Conservation (phyloP, 2,113 vertebrate species). For the Periophthalmus modestus region DNA sequence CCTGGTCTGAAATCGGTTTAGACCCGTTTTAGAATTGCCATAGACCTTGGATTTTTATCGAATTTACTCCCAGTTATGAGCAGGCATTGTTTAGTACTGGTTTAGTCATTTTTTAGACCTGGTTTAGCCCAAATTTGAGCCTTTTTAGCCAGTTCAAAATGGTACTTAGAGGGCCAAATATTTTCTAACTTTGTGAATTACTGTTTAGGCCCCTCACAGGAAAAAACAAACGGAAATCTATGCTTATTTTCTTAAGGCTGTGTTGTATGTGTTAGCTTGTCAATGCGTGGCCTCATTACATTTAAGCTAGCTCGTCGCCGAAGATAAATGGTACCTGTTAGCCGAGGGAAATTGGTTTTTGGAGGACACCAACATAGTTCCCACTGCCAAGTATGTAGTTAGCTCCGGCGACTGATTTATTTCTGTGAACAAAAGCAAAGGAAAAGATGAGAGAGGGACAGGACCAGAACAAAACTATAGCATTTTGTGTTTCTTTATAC, state of each 20-base stretch:
- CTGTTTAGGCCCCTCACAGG: not conserved
- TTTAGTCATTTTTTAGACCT: not conserved
- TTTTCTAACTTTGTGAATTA: not conserved
- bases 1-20: not conserved
- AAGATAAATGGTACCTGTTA: conserved; percentile 24
- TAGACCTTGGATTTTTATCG: not conserved
- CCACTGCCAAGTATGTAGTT: conserved; percentile 16
- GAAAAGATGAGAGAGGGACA: not conserved
- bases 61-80: not conserved
- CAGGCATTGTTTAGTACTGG: not conserved
- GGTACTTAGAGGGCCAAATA: not conserved
- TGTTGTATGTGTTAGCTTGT: conserved; percentile 3
- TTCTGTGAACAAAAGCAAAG: conserved; percentile 11
- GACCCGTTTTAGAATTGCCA: not conserved
- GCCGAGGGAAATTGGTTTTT: conserved; percentile 16
- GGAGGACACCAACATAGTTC: conserved; percentile 15
- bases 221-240: not conserved
- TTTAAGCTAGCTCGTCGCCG: not conserved
- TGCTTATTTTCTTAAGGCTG: conserved; percentile 1
- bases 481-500: not conserved
- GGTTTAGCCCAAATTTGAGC: not conserved
- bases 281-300: conserved; percentile 11
- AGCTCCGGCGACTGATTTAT: conserved; percentile 9
- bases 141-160: not conserved
- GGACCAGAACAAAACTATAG: not conserved